phyloP scores from a whole-genome alignment of 2,888 invertebrate species.

The Agrochola lota region DNA sequence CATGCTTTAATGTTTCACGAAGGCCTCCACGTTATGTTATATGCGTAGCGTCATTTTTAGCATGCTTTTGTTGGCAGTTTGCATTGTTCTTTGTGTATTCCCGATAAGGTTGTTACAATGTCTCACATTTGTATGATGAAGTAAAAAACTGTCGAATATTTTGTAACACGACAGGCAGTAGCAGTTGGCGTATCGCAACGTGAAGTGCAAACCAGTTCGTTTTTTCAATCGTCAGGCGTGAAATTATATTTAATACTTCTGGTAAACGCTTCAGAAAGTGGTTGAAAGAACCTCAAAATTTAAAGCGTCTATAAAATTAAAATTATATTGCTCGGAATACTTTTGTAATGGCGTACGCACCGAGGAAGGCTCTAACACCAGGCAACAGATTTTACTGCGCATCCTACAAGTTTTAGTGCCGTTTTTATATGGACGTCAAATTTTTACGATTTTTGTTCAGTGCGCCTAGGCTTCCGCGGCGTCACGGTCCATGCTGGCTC shows the following conservation, averaged over 20 bases:
- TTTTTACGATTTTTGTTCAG: slow-evolving; percentile 70
- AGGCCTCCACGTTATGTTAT: slow-evolving; percentile 68
- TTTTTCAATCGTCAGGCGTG: slow-evolving; percentile 57
- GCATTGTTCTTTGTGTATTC: slow-evolving; percentile 65
- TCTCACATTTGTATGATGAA: slow-evolving; percentile 42
- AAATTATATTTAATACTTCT: slow-evolving; percentile 65
- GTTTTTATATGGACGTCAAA: slow-evolving; percentile 75
- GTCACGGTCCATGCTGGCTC: slow-evolving; percentile 50
- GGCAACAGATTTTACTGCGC: slow-evolving; percentile 76
- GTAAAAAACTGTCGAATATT: slow-evolving; percentile 59
- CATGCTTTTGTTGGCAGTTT: slow-evolving; percentile 70
- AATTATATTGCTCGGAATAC: slow-evolving; percentile 70
- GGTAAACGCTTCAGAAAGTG: slow-evolving; percentile 62
- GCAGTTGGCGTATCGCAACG: slow-evolving; percentile 24
- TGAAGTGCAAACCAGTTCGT: slow-evolving; percentile 57
- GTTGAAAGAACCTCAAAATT: slow-evolving; percentile 62
- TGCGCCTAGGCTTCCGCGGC: slow-evolving; percentile 63
- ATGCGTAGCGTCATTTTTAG: slow-evolving; percentile 73
- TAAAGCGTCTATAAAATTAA: slow-evolving; percentile 64
- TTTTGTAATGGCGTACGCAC: slow-evolving; percentile 63
- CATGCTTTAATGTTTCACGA: slow-evolving; percentile 79
- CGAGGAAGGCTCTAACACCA: slow-evolving; percentile 58
- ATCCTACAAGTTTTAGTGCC: slow-evolving; percentile 76
- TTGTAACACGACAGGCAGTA: slow-evolving; percentile 32
- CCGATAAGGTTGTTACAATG: slow-evolving; percentile 57